phyloP scores from a whole-genome alignment of 37 sponge, comb jelly and placozoan species.

The Aplysina aerophoba region DNA sequence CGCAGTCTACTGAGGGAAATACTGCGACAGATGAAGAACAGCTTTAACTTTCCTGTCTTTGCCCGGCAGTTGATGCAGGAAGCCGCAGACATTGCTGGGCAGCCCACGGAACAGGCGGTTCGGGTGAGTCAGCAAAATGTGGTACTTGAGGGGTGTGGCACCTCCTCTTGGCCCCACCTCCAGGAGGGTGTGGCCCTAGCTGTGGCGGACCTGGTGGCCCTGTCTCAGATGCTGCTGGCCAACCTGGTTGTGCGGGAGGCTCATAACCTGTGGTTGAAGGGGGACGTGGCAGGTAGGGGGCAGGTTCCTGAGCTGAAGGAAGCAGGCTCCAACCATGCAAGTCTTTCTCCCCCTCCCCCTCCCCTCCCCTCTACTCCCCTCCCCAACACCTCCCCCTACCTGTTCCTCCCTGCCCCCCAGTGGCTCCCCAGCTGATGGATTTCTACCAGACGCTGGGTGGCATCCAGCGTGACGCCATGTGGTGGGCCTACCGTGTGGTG shows the following conservation, averaged over 20 bases:
- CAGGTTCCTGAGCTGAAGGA: too few relatives aligned
- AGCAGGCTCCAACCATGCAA: too few relatives aligned
- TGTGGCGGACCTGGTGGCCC: slow-evolving; percentile 73
- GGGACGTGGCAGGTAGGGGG: slow-evolving; percentile 68
- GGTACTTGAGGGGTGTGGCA: neutral
- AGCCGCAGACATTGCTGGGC: slow-evolving; percentile 29
- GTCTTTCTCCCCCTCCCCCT: too few relatives aligned
- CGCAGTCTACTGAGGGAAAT: slow-evolving; percentile 86
- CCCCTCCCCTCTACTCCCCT: too few relatives aligned
- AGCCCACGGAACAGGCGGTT: slow-evolving; percentile 51
- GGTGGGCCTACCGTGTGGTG: slow-evolving; percentile 78
- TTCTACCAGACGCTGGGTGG: slow-evolving; percentile 72
- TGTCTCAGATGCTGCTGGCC: slow-evolving; percentile 64
- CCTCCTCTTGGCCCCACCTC: neutral
- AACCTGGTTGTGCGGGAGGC: slow-evolving; percentile 76
- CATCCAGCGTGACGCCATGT: slow-evolving; percentile 83
- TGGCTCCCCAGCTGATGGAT: slow-evolving; percentile 49
- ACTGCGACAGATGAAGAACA: slow-evolving; percentile 63
- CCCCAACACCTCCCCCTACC: neutral
- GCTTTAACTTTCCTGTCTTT: slow-evolving; percentile 74
- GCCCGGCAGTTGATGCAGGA: slow-evolving; percentile 79
- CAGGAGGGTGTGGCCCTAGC: slow-evolving; percentile 74
- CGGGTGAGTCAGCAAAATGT: slow-evolving; percentile 41
- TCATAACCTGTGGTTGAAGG: slow-evolving; percentile 66
- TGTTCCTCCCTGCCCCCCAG: neutral